phyloP scores from a whole-genome alignment of 2,113 vertebrate species.

The Campylomormyrus numenius region DNA sequence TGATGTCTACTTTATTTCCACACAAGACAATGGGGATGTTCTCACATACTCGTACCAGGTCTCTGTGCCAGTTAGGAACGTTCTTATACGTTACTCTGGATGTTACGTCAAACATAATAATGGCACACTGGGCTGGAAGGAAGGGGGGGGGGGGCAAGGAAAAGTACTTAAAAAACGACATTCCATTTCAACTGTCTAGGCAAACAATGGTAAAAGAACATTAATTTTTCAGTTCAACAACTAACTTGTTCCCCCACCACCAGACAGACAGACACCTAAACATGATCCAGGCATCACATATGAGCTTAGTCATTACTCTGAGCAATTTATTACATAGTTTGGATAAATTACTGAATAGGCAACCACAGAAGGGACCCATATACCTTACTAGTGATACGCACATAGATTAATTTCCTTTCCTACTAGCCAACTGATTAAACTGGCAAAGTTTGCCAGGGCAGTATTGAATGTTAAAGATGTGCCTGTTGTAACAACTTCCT shows the following conservation, averaged over 20 bases:
- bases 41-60: conserved; percentile 95
- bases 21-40: conserved; percentile 98
- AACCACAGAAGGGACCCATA: background rate
- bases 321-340: background rate
- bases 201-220: background rate
- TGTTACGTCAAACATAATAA: conserved; percentile 99
- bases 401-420: background rate
- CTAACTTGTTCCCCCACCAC: background rate
- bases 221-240: background rate
- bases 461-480: background rate
- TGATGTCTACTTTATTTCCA: conserved; percentile 98
- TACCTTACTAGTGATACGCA: background rate
- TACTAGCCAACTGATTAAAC: background rate
- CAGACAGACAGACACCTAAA: background rate
- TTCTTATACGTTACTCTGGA: conserved; percentile 98
- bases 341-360: background rate
- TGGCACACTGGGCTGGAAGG: conserved; percentile 89
- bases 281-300: background rate
- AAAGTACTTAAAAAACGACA: background rate
- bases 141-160: background rate
- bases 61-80: conserved; percentile 97
- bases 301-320: background rate
- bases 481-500: background rate
- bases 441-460: background rate
- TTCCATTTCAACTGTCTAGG: background rate